These are phyloP conservation scores for Paramuricea clavata DNA, from an alignment of 92 coral and sea anemone species.

Conservation along the genomic window DNA sequence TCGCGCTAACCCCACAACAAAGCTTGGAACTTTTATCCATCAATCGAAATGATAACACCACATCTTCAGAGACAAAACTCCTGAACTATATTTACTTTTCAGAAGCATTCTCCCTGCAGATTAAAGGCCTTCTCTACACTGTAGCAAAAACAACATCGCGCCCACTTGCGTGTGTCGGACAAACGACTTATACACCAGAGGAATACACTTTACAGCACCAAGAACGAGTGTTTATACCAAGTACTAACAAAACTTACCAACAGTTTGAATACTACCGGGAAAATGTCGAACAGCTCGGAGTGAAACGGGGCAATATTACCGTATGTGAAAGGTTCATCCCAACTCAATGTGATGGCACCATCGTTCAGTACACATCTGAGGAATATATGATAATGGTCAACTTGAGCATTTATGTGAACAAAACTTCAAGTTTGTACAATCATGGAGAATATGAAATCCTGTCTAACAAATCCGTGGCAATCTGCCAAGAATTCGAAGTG, in stretches of 20 bases:
- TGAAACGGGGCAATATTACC: conserved; percentile 26
- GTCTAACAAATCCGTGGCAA: conserved; percentile 16
- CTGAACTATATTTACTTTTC: conserved; percentile 16
- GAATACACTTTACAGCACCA: conserved; percentile 19
- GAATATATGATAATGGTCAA: not conserved
- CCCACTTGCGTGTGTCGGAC: conserved; percentile 24
- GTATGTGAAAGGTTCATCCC: conserved; percentile 52
- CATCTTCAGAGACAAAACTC: not conserved
- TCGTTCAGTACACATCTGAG: not conserved
- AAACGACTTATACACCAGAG: not conserved
- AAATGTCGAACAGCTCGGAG: not conserved
- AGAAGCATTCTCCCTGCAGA: not conserved
- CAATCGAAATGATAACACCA: not conserved
- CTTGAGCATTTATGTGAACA: conserved; percentile 23
- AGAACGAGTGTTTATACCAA: not conserved
- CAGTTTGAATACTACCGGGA: conserved; percentile 28
- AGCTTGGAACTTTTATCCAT: not conserved
- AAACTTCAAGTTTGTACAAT: conserved; percentile 18
- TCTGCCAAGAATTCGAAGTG: not conserved
- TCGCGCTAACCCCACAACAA: conserved; percentile 18
- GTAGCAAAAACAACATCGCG: conserved; percentile 30
- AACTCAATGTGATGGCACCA: conserved; percentile 37
- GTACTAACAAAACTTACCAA: conserved; percentile 30
- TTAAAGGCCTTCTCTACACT: not conserved
- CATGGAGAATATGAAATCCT: conserved; percentile 34